These are phyloP conservation scores for Drosophila lacteicornis DNA, from an alignment of 1,140 invertebrate species.

Conservation along the genomic window DNA sequence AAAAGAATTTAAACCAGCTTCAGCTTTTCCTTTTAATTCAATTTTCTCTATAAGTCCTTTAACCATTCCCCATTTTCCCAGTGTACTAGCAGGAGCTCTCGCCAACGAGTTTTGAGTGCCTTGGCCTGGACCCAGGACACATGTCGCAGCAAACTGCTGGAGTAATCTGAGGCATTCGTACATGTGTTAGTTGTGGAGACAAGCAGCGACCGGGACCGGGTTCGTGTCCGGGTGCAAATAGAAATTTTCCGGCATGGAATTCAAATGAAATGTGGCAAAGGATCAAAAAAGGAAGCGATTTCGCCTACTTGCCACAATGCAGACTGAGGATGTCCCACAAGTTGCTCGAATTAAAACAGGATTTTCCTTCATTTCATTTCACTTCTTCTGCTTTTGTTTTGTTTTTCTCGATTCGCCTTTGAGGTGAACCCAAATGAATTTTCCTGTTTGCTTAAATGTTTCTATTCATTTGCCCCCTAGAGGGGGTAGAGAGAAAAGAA, in stretches of 20 bases:
- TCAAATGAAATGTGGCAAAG: slow-evolving; percentile 49
- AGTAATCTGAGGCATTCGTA: slow-evolving; percentile 44
- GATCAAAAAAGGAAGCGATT: slow-evolving; percentile 50
- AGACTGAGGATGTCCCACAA: slow-evolving; percentile 11
- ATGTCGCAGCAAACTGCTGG: slow-evolving; percentile 42
- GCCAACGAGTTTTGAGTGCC: slow-evolving; percentile 20
- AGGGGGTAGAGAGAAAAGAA: slow-evolving; percentile 13
- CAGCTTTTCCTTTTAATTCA: not conserved
- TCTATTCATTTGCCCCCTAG: slow-evolving; percentile 15
- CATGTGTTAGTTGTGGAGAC: slow-evolving; percentile 53
- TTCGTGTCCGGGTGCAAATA: slow-evolving; percentile 47
- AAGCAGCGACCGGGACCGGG: slow-evolving; percentile 15
- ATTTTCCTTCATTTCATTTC: slow-evolving; percentile 40
- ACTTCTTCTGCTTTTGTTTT: slow-evolving; percentile 22
- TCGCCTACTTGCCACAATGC: slow-evolving; percentile 26
- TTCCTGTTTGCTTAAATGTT: slow-evolving; percentile 49
- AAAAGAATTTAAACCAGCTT: not conserved
- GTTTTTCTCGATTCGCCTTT: slow-evolving; percentile 45
- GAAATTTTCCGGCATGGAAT: slow-evolving; percentile 56
- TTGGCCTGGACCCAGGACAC: slow-evolving; percentile 23
- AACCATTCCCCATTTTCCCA: not conserved
- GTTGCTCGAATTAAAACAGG: slow-evolving; percentile 51
- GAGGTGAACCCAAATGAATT: slow-evolving; percentile 65
- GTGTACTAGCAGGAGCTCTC: slow-evolving; percentile 7
- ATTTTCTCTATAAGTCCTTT: not conserved